Percentiles rank a stretch among this genome's conserved stretches.
These are phyloP conservation scores for Xestia ashworthii DNA, from an alignment of 2,888 invertebrate genomes.

Conservation along the genomic window DNA sequence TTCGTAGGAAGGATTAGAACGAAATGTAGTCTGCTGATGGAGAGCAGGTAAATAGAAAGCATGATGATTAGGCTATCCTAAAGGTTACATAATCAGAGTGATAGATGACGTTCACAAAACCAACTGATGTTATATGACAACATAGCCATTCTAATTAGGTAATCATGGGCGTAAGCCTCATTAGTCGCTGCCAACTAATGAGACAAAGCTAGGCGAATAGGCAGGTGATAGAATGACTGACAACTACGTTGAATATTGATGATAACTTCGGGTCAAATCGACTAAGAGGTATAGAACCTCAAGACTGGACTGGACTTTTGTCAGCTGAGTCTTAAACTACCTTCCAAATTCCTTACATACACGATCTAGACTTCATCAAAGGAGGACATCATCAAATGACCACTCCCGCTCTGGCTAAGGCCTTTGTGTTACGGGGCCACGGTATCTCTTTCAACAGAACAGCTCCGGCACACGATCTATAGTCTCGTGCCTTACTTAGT, in stretches of 20 bases:
- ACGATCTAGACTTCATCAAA: too few relatives aligned
- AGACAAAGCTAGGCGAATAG: not conserved
- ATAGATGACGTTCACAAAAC: not conserved
- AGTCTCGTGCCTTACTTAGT: not conserved
- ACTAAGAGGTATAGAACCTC: not conserved
- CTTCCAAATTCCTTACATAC: not conserved
- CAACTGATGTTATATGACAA: not conserved
- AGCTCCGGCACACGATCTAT: too few relatives aligned
- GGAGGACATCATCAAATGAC: too few relatives aligned
- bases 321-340: not conserved
- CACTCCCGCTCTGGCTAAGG: too few relatives aligned
- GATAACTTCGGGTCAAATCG: not conserved
- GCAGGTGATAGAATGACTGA: not conserved
- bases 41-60: not conserved
- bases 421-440: too few relatives aligned
- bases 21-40: not conserved
- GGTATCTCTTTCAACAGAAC: too few relatives aligned
- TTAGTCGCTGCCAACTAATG: not conserved
- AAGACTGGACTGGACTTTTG: not conserved
- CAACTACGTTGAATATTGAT: not conserved
- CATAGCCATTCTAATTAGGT: not conserved
- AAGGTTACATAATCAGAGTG: not conserved
- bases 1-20: not conserved
- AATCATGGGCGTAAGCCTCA: not conserved
- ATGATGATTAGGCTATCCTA: not conserved